Conservation (phyloP, 2,113 vertebrate genomes). For the Cichladusa arquata region DNA sequence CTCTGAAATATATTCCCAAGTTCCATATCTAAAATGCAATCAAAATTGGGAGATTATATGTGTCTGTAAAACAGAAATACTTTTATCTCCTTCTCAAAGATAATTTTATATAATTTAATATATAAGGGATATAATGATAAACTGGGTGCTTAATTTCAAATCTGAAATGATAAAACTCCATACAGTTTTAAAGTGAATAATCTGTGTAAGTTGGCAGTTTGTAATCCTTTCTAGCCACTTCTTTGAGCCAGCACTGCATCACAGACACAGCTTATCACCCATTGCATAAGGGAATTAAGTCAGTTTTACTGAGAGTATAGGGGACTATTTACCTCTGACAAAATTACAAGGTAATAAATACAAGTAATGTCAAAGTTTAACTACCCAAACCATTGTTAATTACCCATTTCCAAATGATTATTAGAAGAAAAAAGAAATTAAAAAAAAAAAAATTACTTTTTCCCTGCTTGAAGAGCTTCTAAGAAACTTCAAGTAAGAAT, state of each 20-base stretch:
- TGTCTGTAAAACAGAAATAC: background rate
- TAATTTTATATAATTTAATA: constrained; percentile 13
- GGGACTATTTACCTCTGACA: constrained; percentile 61
- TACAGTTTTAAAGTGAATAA: background rate
- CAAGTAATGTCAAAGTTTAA: constrained; percentile 74
- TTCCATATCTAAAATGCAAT: background rate
- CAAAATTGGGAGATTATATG: background rate
- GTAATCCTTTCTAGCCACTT: constrained; percentile 29
- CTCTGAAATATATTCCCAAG: background rate
- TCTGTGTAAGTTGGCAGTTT: background rate
- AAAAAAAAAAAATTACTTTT: background rate
- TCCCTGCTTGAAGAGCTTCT: background rate
- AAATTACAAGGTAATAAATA: constrained; percentile 72
- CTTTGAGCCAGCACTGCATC: constrained; percentile 6
- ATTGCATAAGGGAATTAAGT: constrained; percentile 35
- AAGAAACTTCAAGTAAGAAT: constrained; percentile 6
- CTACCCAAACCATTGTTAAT: constrained; percentile 70
- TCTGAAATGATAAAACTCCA: background rate
- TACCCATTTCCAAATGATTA: constrained; percentile 67
- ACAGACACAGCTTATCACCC: constrained; percentile 8
- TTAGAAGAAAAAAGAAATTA: constrained; percentile 43
- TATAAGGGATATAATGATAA: background rate
- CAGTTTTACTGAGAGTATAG: constrained; percentile 23
- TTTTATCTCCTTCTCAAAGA: background rate
- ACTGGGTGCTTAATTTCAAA: constrained; percentile 1